Evolutionary conservation across 2,888 invertebrate species (phyloP).

Genomic region (Brachynemurus nebulosus): DNA sequence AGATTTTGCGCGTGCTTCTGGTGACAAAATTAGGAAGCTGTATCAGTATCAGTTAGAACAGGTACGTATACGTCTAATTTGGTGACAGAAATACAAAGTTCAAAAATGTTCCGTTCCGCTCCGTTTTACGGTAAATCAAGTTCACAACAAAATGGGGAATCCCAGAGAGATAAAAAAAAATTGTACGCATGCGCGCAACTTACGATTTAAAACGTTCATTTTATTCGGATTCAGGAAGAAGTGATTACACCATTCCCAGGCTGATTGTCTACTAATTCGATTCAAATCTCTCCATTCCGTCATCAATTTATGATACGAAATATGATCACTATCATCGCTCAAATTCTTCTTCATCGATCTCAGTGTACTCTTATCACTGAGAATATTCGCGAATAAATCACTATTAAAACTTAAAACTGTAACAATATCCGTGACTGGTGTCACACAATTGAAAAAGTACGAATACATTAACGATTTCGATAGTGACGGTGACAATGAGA

Average conservation of each 20-base stretch:
- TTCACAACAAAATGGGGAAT: too few species aligned
- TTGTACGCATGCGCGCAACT: too few species aligned
- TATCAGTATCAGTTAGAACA: too few species aligned
- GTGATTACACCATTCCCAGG: constrained; percentile 32
- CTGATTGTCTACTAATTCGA: constrained; percentile 22
- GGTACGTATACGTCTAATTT: too few species aligned
- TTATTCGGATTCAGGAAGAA: constrained; percentile 36
- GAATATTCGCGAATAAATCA: constrained; percentile 37
- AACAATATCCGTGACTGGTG: constrained; percentile 35
- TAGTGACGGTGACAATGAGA: constrained; percentile 46
- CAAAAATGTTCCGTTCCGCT: too few species aligned
- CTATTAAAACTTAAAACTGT: constrained; percentile 35
- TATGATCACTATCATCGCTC: constrained; percentile 45
- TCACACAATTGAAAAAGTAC: constrained; percentile 38
- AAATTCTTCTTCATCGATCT: constrained; percentile 37
- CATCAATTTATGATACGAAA: constrained; percentile 41
- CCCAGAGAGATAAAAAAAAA: too few species aligned
- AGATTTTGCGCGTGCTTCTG: too few species aligned
- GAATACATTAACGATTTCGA: constrained; percentile 45
- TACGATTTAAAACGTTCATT: constrained; percentile 38
- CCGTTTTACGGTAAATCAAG: too few species aligned
- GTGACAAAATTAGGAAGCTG: too few species aligned
- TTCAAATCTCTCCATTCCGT: constrained; percentile 34
- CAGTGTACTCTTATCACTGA: constrained; percentile 35
- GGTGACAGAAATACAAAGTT: too few species aligned